A percentile compares a stretch with the other conserved stretches of the same genome.
phyloP scores from a whole-genome alignment of 2,113 vertebrate species.

The Dinomys branickii region DNA sequence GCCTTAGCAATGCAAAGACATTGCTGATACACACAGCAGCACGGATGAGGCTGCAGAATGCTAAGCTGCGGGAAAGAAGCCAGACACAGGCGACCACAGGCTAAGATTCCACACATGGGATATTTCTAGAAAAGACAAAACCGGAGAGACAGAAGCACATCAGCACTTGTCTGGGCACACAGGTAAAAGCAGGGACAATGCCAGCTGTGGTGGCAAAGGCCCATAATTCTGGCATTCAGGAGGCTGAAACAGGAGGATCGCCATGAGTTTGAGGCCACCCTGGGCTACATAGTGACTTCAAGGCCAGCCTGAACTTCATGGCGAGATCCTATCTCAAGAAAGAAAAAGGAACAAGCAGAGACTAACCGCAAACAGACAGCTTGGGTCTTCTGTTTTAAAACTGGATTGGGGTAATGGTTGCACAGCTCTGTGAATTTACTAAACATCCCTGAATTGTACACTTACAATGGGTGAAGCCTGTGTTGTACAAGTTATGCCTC shows the following conservation, averaged over 20 bases:
- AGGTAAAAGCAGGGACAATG: neutral
- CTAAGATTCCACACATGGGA: neutral
- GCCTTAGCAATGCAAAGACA: neutral
- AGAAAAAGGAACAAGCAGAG: neutral
- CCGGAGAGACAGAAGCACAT: neutral
- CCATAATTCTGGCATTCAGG: neutral
- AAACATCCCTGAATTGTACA: neutral
- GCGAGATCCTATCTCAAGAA: neutral
- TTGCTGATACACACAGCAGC: accelerated
- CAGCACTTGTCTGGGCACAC: neutral
- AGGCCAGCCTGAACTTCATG: neutral
- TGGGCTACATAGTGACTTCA: neutral
- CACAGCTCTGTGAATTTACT: neutral
- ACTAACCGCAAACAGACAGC: neutral
- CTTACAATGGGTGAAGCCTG: neutral
- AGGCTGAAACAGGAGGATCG: neutral
- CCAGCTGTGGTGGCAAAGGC: neutral
- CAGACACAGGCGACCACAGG: neutral
- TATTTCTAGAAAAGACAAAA: neutral
- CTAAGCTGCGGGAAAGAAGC: neutral
- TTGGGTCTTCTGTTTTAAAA: neutral
- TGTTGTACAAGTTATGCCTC: neutral
- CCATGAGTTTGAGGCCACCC: neutral
- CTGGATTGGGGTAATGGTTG: neutral
- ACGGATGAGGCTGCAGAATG: neutral